A percentile compares a stretch with the other conserved stretches of the same genome.
These are phyloP conservation scores for Myotis daubentonii DNA, from an alignment of 2,797 vertebrate species.

Conservation along the genomic window DNA sequence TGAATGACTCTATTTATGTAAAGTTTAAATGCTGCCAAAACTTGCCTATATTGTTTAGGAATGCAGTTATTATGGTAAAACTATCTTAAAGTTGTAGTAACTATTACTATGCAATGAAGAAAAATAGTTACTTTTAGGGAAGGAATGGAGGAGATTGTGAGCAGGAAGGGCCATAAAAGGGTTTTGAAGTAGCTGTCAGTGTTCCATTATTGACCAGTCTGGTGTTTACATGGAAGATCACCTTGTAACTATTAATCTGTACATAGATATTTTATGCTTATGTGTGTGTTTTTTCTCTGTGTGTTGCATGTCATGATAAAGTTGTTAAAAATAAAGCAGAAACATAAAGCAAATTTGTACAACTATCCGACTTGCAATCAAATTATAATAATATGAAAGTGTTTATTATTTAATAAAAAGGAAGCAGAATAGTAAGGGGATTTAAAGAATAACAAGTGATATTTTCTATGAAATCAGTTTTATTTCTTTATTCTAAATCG, in stretches of 20 bases:
- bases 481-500: not conserved
- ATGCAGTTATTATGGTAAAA: not conserved
- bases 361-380: not conserved
- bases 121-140: not conserved
- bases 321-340: not conserved
- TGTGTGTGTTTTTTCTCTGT: not conserved
- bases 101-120: not conserved
- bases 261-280: not conserved
- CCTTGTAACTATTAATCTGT: not conserved
- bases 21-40: not conserved
- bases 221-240: not conserved
- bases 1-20: not conserved
- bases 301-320: not conserved
- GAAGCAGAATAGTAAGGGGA: not conserved
- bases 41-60: not conserved
- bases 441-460: not conserved
- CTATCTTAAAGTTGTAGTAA: not conserved
- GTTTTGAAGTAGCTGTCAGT: not conserved
- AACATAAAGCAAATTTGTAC: not conserved
- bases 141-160: not conserved
- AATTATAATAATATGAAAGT: not conserved
- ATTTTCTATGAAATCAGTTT: not conserved
- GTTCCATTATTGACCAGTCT: not conserved
- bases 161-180: not conserved
- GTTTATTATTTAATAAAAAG: not conserved